Conservation (phyloP, 2,113 vertebrate genomes). For the Crotalus tigris region DNA sequence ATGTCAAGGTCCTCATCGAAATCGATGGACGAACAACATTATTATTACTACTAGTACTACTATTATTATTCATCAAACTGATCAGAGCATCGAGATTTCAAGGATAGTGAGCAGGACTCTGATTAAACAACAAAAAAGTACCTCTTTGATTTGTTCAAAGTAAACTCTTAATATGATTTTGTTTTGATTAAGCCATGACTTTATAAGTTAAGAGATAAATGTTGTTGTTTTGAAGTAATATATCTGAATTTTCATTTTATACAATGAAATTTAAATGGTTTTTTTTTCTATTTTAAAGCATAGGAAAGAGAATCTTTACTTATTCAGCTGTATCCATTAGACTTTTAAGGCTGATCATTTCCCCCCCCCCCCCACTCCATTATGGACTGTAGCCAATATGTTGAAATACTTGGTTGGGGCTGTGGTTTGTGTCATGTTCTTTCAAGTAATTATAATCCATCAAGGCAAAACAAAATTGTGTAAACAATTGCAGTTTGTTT, state of each 20-base stretch:
- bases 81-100: no score
- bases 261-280: not conserved
- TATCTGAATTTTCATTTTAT: not conserved
- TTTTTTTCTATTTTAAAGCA: not conserved
- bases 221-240: no score
- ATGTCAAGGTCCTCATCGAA: no score
- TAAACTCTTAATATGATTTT: no score
- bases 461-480: not conserved
- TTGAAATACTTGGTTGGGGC: not conserved
- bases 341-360: not conserved
- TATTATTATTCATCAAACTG: no score
- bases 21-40: no score
- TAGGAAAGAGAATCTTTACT: not conserved
- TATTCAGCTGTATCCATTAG: not conserved
- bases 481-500: not conserved
- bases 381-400: not conserved
- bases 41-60: no score
- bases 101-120: no score
- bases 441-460: not conserved
- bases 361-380: not conserved
- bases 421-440: not conserved
- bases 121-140: no score
- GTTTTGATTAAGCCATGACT: no score
- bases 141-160: no score
- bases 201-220: no score